These are phyloP conservation scores for Troglohyphantes excavatus DNA, from an alignment of 2,888 invertebrate species.

Conservation along the genomic window DNA sequence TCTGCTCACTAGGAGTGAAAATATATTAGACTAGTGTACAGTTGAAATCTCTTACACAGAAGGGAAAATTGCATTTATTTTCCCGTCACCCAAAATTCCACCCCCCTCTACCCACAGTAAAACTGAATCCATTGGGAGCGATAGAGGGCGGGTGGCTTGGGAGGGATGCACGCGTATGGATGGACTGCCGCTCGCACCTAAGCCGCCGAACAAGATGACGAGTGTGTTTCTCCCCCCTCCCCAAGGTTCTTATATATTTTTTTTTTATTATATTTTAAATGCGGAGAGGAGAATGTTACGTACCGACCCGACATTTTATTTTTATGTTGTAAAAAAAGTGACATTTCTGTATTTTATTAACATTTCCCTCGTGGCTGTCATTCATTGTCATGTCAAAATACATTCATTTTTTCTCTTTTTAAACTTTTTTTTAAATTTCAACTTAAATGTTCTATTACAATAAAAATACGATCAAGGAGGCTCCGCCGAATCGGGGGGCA, in stretches of 20 bases:
- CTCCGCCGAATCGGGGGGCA: too few relatives aligned
- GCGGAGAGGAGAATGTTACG: too few relatives aligned
- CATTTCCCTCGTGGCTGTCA: conserved; percentile 21
- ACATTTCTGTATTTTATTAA: conserved; percentile 45
- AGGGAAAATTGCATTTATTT: neutral
- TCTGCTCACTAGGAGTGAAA: neutral
- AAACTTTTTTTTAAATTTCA: too few relatives aligned
- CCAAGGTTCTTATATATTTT: too few relatives aligned
- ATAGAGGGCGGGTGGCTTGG: too few relatives aligned
- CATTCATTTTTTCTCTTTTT: neutral
- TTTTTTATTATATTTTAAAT: conserved; percentile 30
- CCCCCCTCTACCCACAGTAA: neutral
- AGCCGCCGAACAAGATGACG: neutral
- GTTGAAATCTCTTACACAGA: conserved; percentile 5
- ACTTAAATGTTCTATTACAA: too few relatives aligned
- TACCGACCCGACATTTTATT: too few relatives aligned
- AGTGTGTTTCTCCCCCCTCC: neutral
- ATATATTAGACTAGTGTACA: conserved; percentile 34
- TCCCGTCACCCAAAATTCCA: too few relatives aligned
- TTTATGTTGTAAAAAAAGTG: neutral
- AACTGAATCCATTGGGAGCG: conserved; percentile 12
- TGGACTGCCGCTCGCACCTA: too few relatives aligned
- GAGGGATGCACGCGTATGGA: too few relatives aligned
- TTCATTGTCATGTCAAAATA: neutral
- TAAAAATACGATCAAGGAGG: too few relatives aligned